These are phyloP conservation scores for Poecilus cupreus DNA, from an alignment of 2,888 invertebrate species.

Conservation along the genomic window DNA sequence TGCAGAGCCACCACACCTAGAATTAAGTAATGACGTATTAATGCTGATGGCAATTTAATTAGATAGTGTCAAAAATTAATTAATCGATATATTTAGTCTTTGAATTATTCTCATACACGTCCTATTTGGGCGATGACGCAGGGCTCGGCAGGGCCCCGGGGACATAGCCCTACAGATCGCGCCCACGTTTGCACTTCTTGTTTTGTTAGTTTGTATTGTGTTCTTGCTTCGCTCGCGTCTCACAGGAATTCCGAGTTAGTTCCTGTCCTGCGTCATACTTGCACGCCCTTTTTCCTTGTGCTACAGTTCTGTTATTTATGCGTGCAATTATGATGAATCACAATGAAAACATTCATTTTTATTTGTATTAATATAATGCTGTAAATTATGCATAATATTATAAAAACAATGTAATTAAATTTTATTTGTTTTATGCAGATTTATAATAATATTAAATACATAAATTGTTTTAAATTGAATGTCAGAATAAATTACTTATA, in stretches of 20 bases:
- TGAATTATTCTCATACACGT: not conserved
- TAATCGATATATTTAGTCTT: too few species aligned
- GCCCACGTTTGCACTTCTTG: conserved; percentile 36
- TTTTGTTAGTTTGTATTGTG: conserved; percentile 39
- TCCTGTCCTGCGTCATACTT: not conserved
- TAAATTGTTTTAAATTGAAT: too few species aligned
- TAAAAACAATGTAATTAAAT: too few species aligned
- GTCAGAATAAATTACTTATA: too few species aligned
- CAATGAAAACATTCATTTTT: not conserved
- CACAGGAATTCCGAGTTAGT: conserved; percentile 15
- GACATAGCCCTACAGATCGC: conserved; percentile 8
- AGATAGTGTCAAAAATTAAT: too few species aligned
- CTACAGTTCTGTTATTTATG: not conserved
- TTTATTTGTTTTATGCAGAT: too few species aligned
- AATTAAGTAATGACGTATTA: too few species aligned
- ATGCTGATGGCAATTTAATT: too few species aligned
- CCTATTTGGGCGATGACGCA: not conserved
- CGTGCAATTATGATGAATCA: not conserved
- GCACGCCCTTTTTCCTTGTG: not conserved
- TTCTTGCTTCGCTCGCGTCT: not conserved
- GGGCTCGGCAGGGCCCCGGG: not conserved
- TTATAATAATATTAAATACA: too few species aligned
- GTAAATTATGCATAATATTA: too few species aligned
- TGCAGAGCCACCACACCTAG: too few species aligned
- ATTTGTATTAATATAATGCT: too few species aligned